Evolutionary conservation across 2,888 invertebrate genomes (phyloP).

Genomic region (Ptychoptera contaminata): DNA sequence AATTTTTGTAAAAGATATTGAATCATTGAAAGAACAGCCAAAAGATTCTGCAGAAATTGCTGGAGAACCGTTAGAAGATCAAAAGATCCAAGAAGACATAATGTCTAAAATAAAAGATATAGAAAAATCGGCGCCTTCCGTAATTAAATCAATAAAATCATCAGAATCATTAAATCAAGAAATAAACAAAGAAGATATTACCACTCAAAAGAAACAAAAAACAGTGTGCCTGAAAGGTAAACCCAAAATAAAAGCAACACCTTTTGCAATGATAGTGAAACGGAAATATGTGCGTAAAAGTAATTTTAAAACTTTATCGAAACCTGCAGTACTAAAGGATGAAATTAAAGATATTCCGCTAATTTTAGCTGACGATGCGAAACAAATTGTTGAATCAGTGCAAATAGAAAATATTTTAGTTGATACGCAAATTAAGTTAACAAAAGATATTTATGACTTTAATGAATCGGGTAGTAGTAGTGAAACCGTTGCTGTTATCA

Average conservation of each 20-base stretch:
- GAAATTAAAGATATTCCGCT: neutral
- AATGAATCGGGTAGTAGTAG: conserved; percentile 21
- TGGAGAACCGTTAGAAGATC: neutral
- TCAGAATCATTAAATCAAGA: no score
- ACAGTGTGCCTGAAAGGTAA: neutral
- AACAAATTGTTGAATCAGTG: neutral
- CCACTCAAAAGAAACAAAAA: no score
- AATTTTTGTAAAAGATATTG: neutral
- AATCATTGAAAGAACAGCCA: neutral
- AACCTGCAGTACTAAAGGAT: neutral
- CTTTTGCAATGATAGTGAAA: neutral
- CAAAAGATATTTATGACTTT: conserved; percentile 25
- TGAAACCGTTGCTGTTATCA: neutral
- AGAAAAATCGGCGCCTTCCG: no score
- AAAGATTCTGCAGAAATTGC: neutral
- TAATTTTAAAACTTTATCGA: neutral
- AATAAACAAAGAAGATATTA: no score
- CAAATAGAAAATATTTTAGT: neutral
- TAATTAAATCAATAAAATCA: no score
- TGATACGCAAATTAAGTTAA: conserved; percentile 9
- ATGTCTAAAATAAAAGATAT: neutral
- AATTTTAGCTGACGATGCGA: neutral
- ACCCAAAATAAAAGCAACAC: neutral
- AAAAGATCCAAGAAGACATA: neutral
- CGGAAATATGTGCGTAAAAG: neutral